These are phyloP conservation scores for Odontamblyopus lacepedii DNA, from an alignment of 2,797 vertebrate species.

Conservation along the genomic window DNA sequence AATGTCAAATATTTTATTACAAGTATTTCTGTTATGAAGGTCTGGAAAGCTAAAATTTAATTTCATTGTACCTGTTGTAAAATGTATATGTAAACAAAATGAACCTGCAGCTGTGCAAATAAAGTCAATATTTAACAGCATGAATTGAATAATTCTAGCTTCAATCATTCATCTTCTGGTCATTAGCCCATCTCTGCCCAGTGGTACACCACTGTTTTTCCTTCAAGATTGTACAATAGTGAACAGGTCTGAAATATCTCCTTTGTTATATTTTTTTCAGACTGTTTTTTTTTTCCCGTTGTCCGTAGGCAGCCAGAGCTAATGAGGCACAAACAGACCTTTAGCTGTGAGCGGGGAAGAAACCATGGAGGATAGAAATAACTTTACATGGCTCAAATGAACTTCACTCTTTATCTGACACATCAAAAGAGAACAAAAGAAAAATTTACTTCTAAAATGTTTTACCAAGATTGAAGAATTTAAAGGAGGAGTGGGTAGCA, in stretches of 20 bases:
- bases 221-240: conserved; percentile 22
- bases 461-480: conserved; percentile 17
- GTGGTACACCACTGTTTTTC: background rate
- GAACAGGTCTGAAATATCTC: conserved; percentile 2
- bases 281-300: background rate
- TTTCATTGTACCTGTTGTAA: background rate
- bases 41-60: background rate
- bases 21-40: background rate
- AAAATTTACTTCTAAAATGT: conserved; percentile 11
- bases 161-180: conserved; percentile 4
- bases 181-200: background rate
- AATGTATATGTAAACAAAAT: background rate
- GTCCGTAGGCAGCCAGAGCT: conserved; percentile 44
- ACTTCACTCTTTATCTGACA: conserved; percentile 21
- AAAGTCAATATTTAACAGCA: background rate
- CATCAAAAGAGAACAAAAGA: conserved; percentile 4
- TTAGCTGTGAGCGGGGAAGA: conserved; percentile 28
- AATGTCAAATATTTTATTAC: background rate
- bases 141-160: background rate
- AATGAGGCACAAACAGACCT: conserved; percentile 54
- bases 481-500: conserved; percentile 23
- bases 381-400: conserved; percentile 28
- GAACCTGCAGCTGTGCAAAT: background rate
- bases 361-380: conserved; percentile 12
- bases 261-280: background rate